Percentiles rank a stretch among this genome's conserved stretches.
Conservation (phyloP, 2,113 vertebrate genomes). For the Nicator chloris region DNA sequence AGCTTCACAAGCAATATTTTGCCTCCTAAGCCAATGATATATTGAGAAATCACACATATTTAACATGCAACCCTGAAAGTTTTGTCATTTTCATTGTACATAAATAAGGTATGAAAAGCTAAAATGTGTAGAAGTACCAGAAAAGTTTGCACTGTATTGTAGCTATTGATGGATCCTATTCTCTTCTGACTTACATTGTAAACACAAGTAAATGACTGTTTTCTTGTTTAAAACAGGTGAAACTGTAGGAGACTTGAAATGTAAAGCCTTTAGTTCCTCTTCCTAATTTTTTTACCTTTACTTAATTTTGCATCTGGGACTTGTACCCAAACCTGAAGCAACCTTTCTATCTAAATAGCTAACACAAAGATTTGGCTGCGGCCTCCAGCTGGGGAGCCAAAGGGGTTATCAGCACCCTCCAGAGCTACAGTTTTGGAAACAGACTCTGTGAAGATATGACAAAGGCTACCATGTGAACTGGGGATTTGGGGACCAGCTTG, state of each 20-base stretch:
- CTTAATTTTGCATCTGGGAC: neutral
- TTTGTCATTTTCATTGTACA: neutral
- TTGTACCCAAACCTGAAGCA: neutral
- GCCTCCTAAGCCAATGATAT: neutral
- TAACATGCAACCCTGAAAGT: neutral
- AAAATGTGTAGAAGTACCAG: neutral
- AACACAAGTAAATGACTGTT: neutral
- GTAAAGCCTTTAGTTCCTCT: neutral
- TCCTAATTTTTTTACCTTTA: neutral
- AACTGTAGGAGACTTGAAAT: neutral
- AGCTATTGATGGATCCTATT: neutral
- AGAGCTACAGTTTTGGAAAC: neutral
- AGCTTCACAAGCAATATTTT: neutral
- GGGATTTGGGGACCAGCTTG: neutral
- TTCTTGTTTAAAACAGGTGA: neutral
- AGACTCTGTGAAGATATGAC: neutral
- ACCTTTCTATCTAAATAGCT: neutral
- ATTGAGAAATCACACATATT: neutral
- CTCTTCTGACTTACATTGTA: neutral
- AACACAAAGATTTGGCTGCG: neutral
- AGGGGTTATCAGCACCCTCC: neutral
- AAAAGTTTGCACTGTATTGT: neutral
- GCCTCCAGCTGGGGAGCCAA: neutral
- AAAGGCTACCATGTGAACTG: neutral
- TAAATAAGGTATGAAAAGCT: neutral